Conservation (phyloP, 1,140 invertebrate species). For the Tetramorium parvispinum region DNA sequence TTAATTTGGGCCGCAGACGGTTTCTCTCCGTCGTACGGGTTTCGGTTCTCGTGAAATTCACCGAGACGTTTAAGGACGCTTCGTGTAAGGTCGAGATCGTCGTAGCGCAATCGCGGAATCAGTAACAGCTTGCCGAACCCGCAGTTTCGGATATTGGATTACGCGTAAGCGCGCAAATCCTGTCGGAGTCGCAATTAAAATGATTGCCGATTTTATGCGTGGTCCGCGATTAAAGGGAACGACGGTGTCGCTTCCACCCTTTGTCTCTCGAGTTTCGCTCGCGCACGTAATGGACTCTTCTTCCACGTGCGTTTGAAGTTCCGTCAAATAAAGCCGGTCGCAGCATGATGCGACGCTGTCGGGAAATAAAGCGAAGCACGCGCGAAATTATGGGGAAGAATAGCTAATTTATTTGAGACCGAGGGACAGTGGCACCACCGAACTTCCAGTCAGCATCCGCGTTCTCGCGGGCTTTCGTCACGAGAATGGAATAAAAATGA, state of each 20-base stretch:
- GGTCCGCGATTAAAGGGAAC: neutral
- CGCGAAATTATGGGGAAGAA: constrained; percentile 41
- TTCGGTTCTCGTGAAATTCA: constrained; percentile 77
- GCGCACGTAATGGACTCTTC: constrained; percentile 7
- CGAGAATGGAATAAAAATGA: constrained; percentile 55
- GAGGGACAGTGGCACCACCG: constrained; percentile 46
- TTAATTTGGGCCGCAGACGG: constrained; percentile 80
- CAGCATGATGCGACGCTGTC: neutral
- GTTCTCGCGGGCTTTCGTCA: constrained; percentile 18
- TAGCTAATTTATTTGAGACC: constrained; percentile 40
- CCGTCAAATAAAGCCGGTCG: neutral
- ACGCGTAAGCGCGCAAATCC: constrained; percentile 10
- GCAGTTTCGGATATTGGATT: constrained; percentile 40
- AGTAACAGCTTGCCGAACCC: constrained; percentile 59
- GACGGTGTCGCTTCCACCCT: neutral
- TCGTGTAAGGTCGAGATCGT: constrained; percentile 29
- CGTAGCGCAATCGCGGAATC: constrained; percentile 36
- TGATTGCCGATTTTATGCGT: constrained; percentile 22
- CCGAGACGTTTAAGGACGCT: constrained; percentile 56
- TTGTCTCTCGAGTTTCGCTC: constrained; percentile 7
- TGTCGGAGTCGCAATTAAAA: constrained; percentile 53
- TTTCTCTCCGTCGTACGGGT: constrained; percentile 49
- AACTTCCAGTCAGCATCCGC: constrained; percentile 64
- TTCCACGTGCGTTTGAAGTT: neutral
- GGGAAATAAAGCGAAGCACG: constrained; percentile 18